phyloP scores from a whole-genome alignment of 2,113 vertebrate genomes.

The Entosphenus tridentatus region DNA sequence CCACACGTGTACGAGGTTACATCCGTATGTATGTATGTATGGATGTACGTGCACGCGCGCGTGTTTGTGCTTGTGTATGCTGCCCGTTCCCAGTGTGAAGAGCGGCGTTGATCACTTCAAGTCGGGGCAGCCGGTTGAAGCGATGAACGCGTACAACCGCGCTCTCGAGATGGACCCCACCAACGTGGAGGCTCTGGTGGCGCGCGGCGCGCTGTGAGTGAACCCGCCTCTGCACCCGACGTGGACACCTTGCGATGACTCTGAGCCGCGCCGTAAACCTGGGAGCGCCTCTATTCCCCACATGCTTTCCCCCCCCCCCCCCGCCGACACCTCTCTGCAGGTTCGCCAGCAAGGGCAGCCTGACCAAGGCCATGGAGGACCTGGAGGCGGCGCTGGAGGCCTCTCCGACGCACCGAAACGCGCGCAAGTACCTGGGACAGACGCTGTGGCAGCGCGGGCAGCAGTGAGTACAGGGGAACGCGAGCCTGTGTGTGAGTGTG shows the following conservation, averaged over 20 bases:
- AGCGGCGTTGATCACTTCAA: conserved; percentile 84
- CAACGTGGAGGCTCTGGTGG: conserved; percentile 81
- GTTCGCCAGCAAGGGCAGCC: conserved; percentile 80
- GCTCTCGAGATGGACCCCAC: conserved; percentile 75
- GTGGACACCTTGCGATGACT: neutral
- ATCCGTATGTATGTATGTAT: no score
- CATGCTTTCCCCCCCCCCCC: neutral
- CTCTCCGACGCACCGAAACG: conserved; percentile 76
- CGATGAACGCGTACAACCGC: conserved; percentile 97
- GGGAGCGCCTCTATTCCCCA: neutral
- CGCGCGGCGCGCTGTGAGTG: conserved; percentile 80
- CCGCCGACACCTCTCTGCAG: conserved; percentile 19
- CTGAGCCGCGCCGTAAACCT: neutral
- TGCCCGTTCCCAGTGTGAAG: conserved; percentile 39
- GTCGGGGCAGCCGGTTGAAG: conserved; percentile 58
- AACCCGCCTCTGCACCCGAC: conserved; percentile 4
- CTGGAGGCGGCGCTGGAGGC: conserved; percentile 73
- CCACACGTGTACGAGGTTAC: no score
- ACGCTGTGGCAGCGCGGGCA: conserved; percentile 78
- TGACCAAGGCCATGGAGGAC: conserved; percentile 70
- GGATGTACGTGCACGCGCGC: no score
- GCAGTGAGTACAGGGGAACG: conserved; percentile 38
- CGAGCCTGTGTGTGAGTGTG: no score
- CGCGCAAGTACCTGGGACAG: conserved; percentile 88
- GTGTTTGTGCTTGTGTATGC: no score